Evolutionary conservation across 2,113 vertebrate species (phyloP).

Genomic region (Lepus americanus): DNA sequence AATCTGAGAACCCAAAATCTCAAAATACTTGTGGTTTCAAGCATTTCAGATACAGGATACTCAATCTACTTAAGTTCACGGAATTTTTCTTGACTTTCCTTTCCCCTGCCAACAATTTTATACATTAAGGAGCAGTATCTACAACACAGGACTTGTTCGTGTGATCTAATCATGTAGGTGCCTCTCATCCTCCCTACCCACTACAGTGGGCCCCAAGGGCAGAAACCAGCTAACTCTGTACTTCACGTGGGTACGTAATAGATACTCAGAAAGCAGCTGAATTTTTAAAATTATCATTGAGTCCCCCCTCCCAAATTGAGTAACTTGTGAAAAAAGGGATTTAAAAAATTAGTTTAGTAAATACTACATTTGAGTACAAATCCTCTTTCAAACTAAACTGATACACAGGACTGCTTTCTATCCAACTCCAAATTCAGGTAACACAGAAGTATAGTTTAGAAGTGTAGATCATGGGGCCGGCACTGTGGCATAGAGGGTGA

Average conservation of each 20-base stretch:
- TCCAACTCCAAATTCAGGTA: conserved; percentile 58
- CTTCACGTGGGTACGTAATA: neutral
- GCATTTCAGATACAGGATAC: neutral
- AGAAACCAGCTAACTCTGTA: conserved; percentile 1
- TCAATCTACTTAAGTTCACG: neutral
- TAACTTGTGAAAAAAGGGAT: conserved; percentile 19
- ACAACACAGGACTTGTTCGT: neutral
- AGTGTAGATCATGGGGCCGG: neutral
- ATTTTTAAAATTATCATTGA: neutral
- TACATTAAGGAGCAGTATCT: neutral
- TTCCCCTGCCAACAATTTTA: neutral
- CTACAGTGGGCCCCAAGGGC: neutral
- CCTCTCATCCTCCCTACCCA: neutral
- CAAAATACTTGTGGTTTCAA: too few relatives aligned
- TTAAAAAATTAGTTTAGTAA: conserved; percentile 2
- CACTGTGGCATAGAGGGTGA: too few relatives aligned
- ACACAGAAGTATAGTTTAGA: neutral
- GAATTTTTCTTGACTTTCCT: neutral
- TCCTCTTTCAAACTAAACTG: conserved; percentile 27
- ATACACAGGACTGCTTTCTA: conserved; percentile 31
- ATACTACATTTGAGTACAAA: conserved; percentile 53
- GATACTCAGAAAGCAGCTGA: neutral
- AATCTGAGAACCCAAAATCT: neutral
- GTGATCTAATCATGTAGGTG: neutral
- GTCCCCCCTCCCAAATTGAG: neutral